These are phyloP conservation scores for Pteropus rufus DNA, from an alignment of 2,797 vertebrate genomes.

Conservation along the genomic window DNA sequence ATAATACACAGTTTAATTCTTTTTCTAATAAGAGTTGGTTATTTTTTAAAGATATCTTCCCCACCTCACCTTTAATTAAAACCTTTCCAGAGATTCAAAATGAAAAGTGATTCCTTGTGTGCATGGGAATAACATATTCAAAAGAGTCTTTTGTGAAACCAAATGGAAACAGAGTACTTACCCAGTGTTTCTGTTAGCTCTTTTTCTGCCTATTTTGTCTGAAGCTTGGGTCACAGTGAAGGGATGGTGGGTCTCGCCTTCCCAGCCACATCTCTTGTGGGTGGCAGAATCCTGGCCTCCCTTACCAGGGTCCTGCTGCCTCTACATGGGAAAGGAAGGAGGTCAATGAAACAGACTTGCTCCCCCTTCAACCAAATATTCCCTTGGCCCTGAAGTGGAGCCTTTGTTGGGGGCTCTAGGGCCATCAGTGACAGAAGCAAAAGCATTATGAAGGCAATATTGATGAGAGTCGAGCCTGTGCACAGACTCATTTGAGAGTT, in stretches of 20 bases:
- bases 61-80: neutral
- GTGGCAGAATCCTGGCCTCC: neutral
- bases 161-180: neutral
- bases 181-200: neutral
- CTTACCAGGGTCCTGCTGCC: neutral
- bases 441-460: neutral
- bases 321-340: neutral
- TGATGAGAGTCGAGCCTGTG: neutral
- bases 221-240: neutral
- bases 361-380: neutral
- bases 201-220: neutral
- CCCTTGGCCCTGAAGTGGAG: neutral
- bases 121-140: neutral
- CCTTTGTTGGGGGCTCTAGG: slow-evolving; percentile 11
- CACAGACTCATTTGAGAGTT: neutral
- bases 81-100: neutral
- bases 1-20: neutral
- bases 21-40: neutral
- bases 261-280: too few relatives aligned
- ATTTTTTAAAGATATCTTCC: neutral
- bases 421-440: neutral
- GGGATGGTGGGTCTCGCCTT: neutral
- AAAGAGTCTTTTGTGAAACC: neutral
- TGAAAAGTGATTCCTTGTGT: neutral
- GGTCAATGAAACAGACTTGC: neutral